Base-by-base conservation (phyloP, 2,797 vertebrate species). In the Echeneis naucrates region DNA sequence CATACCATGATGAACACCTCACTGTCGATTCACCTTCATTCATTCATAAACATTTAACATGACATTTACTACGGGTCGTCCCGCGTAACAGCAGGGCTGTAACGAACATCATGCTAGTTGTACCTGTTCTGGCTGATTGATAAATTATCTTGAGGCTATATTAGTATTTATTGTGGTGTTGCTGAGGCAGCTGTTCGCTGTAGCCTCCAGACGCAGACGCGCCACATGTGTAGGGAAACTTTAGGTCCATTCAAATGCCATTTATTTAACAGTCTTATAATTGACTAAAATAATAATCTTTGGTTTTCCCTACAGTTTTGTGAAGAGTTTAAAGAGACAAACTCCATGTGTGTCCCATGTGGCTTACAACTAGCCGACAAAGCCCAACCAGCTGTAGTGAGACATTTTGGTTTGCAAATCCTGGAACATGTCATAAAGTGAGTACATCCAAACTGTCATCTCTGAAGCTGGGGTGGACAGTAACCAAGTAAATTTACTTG, bases 361-460 rank as follows among this genome's bases (percentile, higher is more conserved):
- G 97, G 97, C 71, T 92, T 99, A 87, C 96, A 93, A 84, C 83
- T 99, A 83, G 96, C 97, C 0, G 96, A 97, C 82, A 98, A 95
- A 94, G 94, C 94, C 2, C 97, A 99, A 55, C 91, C 95, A 8
- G 94, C 97, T 69, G 94, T 98, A 68, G 94, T 99, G 84, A 95
- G 98, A 89, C 98, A 99, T 91, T 99, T 99, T 72, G 98, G 98
- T 61, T 94, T 99, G 84, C 98, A 99, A 92, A 96, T 98, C 68
- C 81, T 99, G 93, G 98, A 99, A 83, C 98, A 99, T 44, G 96
- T 98, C 72, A 95, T 99, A 88, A 99, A 99, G 98, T 99, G 93
- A 96, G 98, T 90, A 13, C 4, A 4, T 58, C 17, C 8, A n/a
- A n/a, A n/a, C n/a, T n/a, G n/a, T n/a, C n/a, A n/a, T n/a, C n/a